Percentiles rank a stretch among this genome's conserved stretches.
Conservation (phyloP, 2,113 vertebrate genomes). For the Psilopsiagon aymara region DNA sequence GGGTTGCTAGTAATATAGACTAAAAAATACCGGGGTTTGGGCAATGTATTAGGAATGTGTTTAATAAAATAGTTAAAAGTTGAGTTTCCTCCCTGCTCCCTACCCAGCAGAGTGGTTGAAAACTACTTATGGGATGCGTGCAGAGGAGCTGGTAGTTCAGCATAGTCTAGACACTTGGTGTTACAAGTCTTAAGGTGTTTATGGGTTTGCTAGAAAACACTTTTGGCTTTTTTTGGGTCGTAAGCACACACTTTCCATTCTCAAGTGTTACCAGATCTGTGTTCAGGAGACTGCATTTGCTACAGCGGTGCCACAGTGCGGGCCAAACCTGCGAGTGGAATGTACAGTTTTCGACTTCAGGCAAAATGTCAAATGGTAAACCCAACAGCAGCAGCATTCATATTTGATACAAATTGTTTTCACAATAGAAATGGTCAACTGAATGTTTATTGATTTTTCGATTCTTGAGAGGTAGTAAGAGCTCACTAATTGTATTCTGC, state of each 20-base stretch:
- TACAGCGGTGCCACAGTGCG: accelerated
- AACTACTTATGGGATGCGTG: not conserved
- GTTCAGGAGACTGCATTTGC: not conserved
- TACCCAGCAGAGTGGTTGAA: not conserved
- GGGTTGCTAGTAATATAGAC: not conserved
- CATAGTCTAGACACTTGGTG: not conserved
- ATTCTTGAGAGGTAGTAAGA: not conserved
- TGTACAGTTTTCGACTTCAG: accelerated
- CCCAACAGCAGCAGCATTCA: not conserved
- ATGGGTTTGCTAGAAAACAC: not conserved
- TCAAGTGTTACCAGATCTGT: not conserved
- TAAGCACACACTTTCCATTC: not conserved
- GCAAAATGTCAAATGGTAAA: not conserved
- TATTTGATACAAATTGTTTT: not conserved
- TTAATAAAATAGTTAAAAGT: not conserved
- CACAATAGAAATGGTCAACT: not conserved
- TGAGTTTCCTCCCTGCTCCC: not conserved
- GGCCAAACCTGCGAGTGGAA: not conserved
- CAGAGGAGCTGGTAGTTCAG: not conserved
- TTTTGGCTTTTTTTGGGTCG: not conserved
- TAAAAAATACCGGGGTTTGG: not conserved
- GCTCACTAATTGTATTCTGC: not conserved
- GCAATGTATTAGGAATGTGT: not conserved
- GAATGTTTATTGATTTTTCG: not conserved
- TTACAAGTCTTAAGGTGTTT: not conserved